A percentile compares a stretch with the other conserved stretches of the same genome.
Evolutionary conservation across 2,113 vertebrate species (phyloP).

Genomic region (Anguilla japonica): DNA sequence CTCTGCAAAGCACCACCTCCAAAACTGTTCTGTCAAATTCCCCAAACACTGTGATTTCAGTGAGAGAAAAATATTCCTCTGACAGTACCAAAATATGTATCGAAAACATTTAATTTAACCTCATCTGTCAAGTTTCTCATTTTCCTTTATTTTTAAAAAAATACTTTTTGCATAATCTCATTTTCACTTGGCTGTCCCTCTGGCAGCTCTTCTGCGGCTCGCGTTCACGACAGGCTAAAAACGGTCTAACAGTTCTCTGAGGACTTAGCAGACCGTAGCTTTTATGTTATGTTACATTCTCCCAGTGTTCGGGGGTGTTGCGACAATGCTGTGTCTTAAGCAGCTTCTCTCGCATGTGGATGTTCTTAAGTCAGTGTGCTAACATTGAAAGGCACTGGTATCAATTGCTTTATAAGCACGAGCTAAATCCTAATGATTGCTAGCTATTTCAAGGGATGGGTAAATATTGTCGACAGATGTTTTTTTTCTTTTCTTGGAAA

Average conservation of each 20-base stretch:
- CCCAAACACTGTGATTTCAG: neutral
- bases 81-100: neutral
- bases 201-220: neutral
- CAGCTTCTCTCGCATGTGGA: neutral
- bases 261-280: neutral
- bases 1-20: too few relatives aligned
- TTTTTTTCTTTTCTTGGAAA: too few relatives aligned
- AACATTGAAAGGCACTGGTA: neutral
- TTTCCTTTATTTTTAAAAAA: neutral
- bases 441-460: too few relatives aligned
- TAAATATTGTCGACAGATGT: too few relatives aligned
- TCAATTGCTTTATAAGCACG: neutral
- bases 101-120: neutral
- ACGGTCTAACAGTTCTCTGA: neutral
- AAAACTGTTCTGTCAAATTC: too few relatives aligned
- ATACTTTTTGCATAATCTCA: neutral
- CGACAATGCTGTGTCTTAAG: neutral
- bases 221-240: neutral
- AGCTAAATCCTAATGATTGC: too few relatives aligned
- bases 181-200: neutral
- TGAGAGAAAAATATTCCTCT: neutral
- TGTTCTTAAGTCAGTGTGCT: neutral
- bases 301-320: neutral
- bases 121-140: neutral
- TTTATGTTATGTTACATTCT: neutral